Evolutionary conservation across 2,888 invertebrate species (phyloP).

Genomic region (Stenichneumon culpator): DNA sequence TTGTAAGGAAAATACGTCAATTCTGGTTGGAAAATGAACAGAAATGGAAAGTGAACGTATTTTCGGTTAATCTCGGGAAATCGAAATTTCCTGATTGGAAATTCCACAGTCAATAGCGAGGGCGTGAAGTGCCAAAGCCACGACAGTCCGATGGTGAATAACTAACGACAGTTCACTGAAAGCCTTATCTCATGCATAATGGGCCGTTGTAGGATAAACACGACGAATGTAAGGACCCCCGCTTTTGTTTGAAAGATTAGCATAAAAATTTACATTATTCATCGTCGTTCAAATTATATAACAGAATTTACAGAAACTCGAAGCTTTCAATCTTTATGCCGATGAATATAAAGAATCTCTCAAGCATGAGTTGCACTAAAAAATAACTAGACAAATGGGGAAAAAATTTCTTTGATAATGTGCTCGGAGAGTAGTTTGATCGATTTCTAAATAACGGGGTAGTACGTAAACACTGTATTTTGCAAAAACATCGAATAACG

Average conservation of each 20-base stretch:
- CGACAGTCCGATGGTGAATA: background rate
- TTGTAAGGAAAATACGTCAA: background rate
- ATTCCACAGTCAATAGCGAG: background rate
- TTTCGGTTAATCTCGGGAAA: no score
- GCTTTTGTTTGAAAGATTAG: constrained; percentile 13
- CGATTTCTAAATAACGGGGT: constrained; percentile 17
- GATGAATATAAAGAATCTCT: background rate
- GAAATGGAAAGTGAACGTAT: no score
- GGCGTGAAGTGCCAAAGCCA: background rate
- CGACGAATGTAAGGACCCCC: background rate
- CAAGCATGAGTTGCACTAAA: background rate
- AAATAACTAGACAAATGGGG: background rate
- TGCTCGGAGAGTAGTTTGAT: constrained; percentile 7
- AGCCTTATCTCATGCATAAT: constrained; percentile 40
- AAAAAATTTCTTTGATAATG: constrained; percentile 8
- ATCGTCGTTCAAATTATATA: background rate
- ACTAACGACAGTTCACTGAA: constrained; percentile 6
- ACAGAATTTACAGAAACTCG: background rate
- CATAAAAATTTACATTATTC: constrained; percentile 2
- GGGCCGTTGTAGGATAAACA: constrained; percentile 6
- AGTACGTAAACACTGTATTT: background rate
- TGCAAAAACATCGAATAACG: constrained; percentile 21
- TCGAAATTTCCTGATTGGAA: background rate
- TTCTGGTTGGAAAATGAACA: no score
- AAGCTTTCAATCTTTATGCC: background rate